A percentile compares a stretch with the other conserved stretches of the same genome.
Conservation (phyloP, 2,888 invertebrate species). For the Heteropelma amictum region DNA sequence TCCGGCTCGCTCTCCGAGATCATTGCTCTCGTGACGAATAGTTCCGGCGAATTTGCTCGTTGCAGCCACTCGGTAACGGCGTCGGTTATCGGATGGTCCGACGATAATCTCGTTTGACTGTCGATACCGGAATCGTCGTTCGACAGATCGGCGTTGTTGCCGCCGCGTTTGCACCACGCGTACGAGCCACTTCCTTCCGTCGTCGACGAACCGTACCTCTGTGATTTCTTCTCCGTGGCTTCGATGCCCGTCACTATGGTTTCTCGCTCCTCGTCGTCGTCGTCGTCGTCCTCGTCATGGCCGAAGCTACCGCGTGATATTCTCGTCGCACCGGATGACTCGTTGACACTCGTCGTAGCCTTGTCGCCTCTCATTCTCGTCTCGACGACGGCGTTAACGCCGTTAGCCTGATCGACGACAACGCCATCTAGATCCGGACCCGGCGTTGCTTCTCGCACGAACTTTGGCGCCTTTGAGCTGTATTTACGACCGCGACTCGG, state of each 20-base stretch:
- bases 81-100: slow-evolving; percentile 79
- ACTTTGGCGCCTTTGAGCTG: slow-evolving; percentile 66
- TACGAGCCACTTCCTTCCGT: slow-evolving; percentile 18
- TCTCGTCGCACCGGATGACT: slow-evolving; percentile 5
- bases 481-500: slow-evolving; percentile 64
- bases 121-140: slow-evolving; percentile 73
- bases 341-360: background rate
- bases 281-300: slow-evolving; percentile 13
- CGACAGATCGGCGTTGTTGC: slow-evolving; percentile 55
- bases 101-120: slow-evolving; percentile 63
- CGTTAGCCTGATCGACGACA: slow-evolving; percentile 19
- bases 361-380: too few relatives aligned
- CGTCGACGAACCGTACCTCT: slow-evolving; percentile 39
- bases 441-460: slow-evolving; percentile 70
- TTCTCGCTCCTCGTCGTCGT: slow-evolving; percentile 37
- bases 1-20: slow-evolving; percentile 57
- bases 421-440: slow-evolving; percentile 65
- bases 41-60: slow-evolving; percentile 73
- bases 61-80: slow-evolving; percentile 82
- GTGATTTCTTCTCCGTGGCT: slow-evolving; percentile 47
- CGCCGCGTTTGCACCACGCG: background rate
- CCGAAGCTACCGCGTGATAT: background rate
- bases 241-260: slow-evolving; percentile 52
- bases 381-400: slow-evolving; percentile 2
- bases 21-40: slow-evolving; percentile 66